Base-by-base conservation (phyloP, 2,888 invertebrate genomes). In the Poecilobothrus nobilitatus region DNA sequence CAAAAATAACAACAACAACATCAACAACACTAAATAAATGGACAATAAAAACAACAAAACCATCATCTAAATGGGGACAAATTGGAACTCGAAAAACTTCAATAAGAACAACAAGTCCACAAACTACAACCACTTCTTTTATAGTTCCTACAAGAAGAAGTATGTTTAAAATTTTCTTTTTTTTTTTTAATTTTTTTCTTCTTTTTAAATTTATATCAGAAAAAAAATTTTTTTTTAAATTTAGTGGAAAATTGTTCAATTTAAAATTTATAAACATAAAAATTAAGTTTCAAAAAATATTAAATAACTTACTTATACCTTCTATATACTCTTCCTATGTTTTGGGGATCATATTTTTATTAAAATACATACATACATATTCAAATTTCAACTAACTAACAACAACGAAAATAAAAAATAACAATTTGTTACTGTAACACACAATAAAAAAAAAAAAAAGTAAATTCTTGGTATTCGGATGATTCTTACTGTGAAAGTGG, bases 1-100 rank as follows among this genome's bases (percentile, higher is more conserved):
- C 33, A 69, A 37, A 66, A 68, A 63, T 34, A 65, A 33, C 27
- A 66, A 44, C 21, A 63, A n/a, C 67, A 53, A 78, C 78, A 70
- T 22, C 5, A 65, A 63, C 70, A 68, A 15, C 69, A 9, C 67
- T 71, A 53, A 6, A 53, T 53, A 18, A 22, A 20, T 12, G 12
- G 18, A 9, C 21, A 21, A 73, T 71, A 2, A 22, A 12, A 8
- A 68, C 74, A 1, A 75, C 27, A 27, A 27, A 2, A 27, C 27
- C 27, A 27, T 27, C 27, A 27, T 27, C 27, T 4, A 27, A 4
- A 27, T 27, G 27, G 27, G 27, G 27, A 27, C 27, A 73, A 4
- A 71, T 72, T 3, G 1, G 66, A 15, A 65, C 65, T 44, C 41
- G 5, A 9, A 44, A 41, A 21, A 73, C 72, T 34, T 68, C 66